Percentiles rank a stretch among this genome's conserved stretches.
phyloP scores from a whole-genome alignment of 2,113 vertebrate species.

The Channa argus region DNA sequence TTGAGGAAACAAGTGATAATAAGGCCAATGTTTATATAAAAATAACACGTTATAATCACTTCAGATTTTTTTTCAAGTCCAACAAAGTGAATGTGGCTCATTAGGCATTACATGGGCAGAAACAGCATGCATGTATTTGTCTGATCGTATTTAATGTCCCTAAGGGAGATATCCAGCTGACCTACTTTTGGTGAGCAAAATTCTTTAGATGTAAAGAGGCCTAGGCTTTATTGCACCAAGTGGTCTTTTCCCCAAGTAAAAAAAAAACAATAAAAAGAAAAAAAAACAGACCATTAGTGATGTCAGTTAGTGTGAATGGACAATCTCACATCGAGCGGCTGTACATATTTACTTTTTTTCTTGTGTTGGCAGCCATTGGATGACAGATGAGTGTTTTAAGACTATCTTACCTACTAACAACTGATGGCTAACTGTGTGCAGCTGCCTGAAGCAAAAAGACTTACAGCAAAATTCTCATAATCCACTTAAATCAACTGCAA shows the following conservation, averaged over 20 bases:
- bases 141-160: slow-evolving; percentile 75
- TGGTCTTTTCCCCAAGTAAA: neutral
- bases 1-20: neutral
- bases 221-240: slow-evolving; percentile 53
- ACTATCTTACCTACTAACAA: slow-evolving; percentile 36
- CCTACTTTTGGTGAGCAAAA: slow-evolving; percentile 81
- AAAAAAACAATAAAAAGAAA: slow-evolving; percentile 37
- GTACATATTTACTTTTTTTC: slow-evolving; percentile 67
- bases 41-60: neutral
- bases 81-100: slow-evolving; percentile 49
- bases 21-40: slow-evolving; percentile 1
- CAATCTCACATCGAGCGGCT: slow-evolving; percentile 4
- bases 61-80: slow-evolving; percentile 11
- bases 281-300: slow-evolving; percentile 15
- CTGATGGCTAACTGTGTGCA: slow-evolving; percentile 27
- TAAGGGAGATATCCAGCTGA: slow-evolving; percentile 78
- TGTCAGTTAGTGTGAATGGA: slow-evolving; percentile 12
- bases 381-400: slow-evolving; percentile 33
- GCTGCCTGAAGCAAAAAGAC: slow-evolving; percentile 34
- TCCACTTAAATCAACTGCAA: slow-evolving; percentile 64
- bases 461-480: slow-evolving; percentile 53
- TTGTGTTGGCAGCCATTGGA: slow-evolving; percentile 27
- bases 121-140: slow-evolving; percentile 58
- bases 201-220: slow-evolving; percentile 70
- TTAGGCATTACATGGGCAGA: slow-evolving; percentile 67